phyloP scores from a whole-genome alignment of 2,888 invertebrate genomes.

The Brassicogethes aeneus region DNA sequence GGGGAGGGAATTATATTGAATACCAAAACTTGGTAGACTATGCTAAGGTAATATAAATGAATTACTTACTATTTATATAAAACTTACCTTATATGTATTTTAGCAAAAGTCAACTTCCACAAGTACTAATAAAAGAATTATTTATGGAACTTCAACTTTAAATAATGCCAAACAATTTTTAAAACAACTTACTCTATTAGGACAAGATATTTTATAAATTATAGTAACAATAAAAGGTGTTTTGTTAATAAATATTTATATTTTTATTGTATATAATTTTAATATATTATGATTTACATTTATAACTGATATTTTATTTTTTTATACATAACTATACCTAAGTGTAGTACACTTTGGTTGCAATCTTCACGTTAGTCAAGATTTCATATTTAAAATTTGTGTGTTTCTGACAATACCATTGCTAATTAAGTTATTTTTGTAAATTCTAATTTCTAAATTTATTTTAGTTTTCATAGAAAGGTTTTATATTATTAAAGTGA shows the following conservation, averaged over 20 bases:
- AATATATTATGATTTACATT: conserved; percentile 2
- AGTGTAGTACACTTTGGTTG: too few species aligned
- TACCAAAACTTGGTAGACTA: conserved; percentile 97
- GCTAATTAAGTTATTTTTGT: too few species aligned
- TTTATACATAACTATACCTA: neutral
- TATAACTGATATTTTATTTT: neutral
- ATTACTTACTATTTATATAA: conserved; percentile 1
- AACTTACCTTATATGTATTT: conserved; percentile 12
- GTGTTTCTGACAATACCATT: too few species aligned
- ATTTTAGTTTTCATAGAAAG: too few species aligned
- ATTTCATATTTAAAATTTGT: too few species aligned
- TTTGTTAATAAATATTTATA: conserved; percentile 7
- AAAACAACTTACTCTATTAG: conserved; percentile 76
- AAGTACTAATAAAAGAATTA: conserved; percentile 62
- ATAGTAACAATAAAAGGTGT: conserved; percentile 8
- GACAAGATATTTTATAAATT: conserved; percentile 52
- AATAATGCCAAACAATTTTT: conserved; percentile 92
- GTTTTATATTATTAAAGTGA: too few species aligned
- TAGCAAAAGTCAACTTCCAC: conserved; percentile 67
- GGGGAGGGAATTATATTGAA: conserved; percentile 97
- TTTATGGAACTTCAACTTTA: conserved; percentile 92
- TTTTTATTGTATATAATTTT: conserved; percentile 9
- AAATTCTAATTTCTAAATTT: too few species aligned
- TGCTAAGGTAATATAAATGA: conserved; percentile 55
- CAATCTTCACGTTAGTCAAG: too few species aligned